phyloP scores from a whole-genome alignment of 1,140 invertebrate genomes.

The Helicoverpa armigera region DNA sequence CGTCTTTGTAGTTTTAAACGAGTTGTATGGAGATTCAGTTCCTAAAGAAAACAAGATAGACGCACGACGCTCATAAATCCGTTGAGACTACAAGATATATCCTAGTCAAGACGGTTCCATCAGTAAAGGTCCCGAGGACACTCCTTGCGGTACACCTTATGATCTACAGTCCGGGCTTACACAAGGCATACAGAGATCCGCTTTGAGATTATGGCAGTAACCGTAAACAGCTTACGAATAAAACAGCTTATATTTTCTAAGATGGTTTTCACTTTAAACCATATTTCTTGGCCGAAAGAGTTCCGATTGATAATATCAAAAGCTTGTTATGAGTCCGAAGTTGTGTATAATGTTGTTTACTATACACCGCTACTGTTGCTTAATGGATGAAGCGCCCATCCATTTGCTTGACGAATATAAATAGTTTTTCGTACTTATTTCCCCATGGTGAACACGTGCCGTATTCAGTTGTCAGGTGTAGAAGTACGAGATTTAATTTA shows the following conservation, averaged over 20 bases:
- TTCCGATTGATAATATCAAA: slow-evolving; percentile 50
- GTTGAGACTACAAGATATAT: slow-evolving; percentile 12
- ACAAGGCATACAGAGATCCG: slow-evolving; percentile 54
- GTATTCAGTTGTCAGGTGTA: slow-evolving; percentile 55
- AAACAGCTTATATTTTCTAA: slow-evolving; percentile 12
- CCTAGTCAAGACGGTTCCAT: slow-evolving; percentile 23
- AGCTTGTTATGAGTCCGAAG: slow-evolving; percentile 54
- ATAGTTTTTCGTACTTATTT: slow-evolving; percentile 56
- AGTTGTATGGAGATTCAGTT: neutral
- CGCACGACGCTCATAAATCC: slow-evolving; percentile 6
- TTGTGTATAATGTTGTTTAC: slow-evolving; percentile 61
- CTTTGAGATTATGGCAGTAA: slow-evolving; percentile 57
- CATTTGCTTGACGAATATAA: slow-evolving; percentile 64
- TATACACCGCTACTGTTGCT: slow-evolving; percentile 66
- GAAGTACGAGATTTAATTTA: slow-evolving; percentile 54
- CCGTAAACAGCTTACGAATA: slow-evolving; percentile 20
- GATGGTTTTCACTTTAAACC: slow-evolving; percentile 40
- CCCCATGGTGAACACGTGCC: slow-evolving; percentile 60
- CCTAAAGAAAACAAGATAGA: neutral
- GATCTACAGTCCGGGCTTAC: slow-evolving; percentile 47
- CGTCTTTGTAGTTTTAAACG: neutral
- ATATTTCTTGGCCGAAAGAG: slow-evolving; percentile 43
- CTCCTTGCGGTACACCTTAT: slow-evolving; percentile 60
- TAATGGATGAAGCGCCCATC: slow-evolving; percentile 67
- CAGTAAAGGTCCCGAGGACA: slow-evolving; percentile 51